Evolutionary conservation across 1,140 invertebrate genomes (phyloP), one percentile per base, ranked within the genome.

Genomic region (Meloidogyne floridensis): DNA sequence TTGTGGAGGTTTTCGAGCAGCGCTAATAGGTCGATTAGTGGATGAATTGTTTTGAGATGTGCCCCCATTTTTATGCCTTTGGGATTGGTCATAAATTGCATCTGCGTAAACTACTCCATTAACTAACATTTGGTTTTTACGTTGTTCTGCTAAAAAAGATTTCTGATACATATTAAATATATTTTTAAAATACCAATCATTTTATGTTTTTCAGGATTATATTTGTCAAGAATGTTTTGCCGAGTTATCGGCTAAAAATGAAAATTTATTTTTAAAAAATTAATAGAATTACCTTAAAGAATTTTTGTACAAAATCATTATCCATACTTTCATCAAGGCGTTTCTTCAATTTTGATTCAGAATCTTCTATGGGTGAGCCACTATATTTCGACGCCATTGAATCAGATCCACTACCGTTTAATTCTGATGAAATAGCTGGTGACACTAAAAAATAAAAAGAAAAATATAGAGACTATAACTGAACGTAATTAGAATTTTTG

Each of bases 221-320:
- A 86, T 43, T 87, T 86, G 80, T 87, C 78, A 4, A 86, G 20
- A n/a, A 86, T 87, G 74, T 87, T 85, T 13, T 83, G 47, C 54
- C 70, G 80, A 6, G 74, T 69, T 32, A 79, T 70, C 18, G 93
- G 93, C 88, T 65, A 65, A 18, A 59, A 65, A n/a, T n/a, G 5
- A 65, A 18, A 4, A 59, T 3, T 32, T 32, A 32, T 32, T 32
- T 32, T 32, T 7, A 65, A 6, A 59, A 15, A 59, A 59, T 15
- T 15, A 59, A n/a, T 13, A 65, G 8, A 65, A n/a, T 7, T n/a
- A 65, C 59, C 15, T 93, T 93, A 87, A 94, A 94, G 88, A 94
- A 94, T 84, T 92, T 93, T 2, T 92, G 92, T n/a, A 93, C 93
- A 59, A 94, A 92, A 84, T 94, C 93, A 83, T 94, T 92, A 59